phyloP scores from a whole-genome alignment of 2,797 vertebrate genomes.

The Galaxias olidus region DNA sequence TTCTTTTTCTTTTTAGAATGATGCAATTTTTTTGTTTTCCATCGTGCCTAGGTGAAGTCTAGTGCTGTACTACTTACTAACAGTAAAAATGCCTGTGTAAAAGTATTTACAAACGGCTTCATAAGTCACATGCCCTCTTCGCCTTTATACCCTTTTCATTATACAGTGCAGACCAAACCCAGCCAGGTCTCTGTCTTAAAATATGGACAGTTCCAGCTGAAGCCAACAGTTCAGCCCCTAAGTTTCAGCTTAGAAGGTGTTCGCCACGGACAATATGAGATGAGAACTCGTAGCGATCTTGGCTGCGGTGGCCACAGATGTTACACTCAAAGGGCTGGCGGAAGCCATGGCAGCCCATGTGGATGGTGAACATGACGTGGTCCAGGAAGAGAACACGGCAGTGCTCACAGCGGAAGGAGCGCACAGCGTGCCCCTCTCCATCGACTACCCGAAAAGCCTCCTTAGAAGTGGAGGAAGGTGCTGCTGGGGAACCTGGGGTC shows the following conservation, averaged over 20 bases:
- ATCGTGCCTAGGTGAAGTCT: constrained; percentile 24
- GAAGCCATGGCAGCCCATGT: constrained; percentile 99
- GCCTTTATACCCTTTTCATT: constrained; percentile 9
- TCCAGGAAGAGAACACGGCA: constrained; percentile 96
- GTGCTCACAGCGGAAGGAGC: constrained; percentile 92
- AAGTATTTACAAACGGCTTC: constrained; percentile 45
- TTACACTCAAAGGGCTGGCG: constrained; percentile 98
- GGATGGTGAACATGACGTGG: constrained; percentile 99
- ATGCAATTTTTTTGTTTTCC: constrained; percentile 13
- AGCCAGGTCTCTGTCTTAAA: constrained; percentile 63
- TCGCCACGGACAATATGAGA: constrained; percentile 96
- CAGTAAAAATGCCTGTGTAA: constrained; percentile 36
- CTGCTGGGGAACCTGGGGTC: constrained; percentile 62
- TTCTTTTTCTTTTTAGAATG: constrained; percentile 18
- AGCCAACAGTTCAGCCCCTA: constrained; percentile 28
- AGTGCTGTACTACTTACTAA: constrained; percentile 26
- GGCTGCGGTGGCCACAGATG: constrained; percentile 96
- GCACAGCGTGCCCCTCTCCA: constrained; percentile 85
- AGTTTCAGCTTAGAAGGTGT: constrained; percentile 82
- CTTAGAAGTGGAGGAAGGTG: constrained; percentile 76
- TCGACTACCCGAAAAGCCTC: constrained; percentile 88
- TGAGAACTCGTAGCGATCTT: constrained; percentile 98
- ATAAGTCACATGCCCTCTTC: constrained; percentile 7
- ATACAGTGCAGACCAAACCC: constrained; percentile 77
- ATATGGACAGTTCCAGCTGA: constrained; percentile 40